Percentiles rank a stretch among this genome's conserved stretches.
Evolutionary conservation across 2,888 invertebrate genomes (phyloP).

Genomic region (Bursaphelenchus okinawaensis): DNA sequence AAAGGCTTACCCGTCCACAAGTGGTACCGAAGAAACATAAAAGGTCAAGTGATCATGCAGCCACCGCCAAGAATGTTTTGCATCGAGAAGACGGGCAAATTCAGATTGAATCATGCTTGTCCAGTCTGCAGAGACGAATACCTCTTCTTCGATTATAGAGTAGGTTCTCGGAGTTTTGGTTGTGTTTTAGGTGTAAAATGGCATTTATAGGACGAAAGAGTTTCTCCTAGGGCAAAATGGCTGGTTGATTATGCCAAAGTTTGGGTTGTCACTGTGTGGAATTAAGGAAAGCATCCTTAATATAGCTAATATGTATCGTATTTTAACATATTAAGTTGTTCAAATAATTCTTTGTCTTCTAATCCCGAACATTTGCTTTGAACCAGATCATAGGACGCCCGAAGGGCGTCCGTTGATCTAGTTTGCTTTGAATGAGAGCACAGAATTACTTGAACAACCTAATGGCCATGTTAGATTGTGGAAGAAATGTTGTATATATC

Average conservation of each 20-base stretch:
- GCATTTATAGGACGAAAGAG: background rate
- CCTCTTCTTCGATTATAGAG: constrained; percentile 54
- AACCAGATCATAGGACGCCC: too few species aligned
- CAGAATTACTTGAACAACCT: too few species aligned
- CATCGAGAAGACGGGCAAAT: constrained; percentile 50
- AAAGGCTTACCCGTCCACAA: constrained; percentile 48
- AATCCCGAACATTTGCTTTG: too few species aligned
- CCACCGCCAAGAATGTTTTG: constrained; percentile 54
- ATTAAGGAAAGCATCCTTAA: too few species aligned
- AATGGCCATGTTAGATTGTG: too few species aligned
- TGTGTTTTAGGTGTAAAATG: background rate
- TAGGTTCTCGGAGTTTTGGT: constrained; percentile 14
- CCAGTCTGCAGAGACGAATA: constrained; percentile 56
- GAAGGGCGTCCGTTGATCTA: too few species aligned
- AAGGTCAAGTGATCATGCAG: constrained; percentile 46
- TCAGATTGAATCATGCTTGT: constrained; percentile 54
- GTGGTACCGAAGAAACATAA: constrained; percentile 51
- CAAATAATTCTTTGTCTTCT: too few species aligned
- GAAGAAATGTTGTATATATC: too few species aligned
- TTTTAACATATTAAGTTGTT: background rate
- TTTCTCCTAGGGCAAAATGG: background rate
- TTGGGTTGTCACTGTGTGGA: too few species aligned
- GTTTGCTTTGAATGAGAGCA: too few species aligned
- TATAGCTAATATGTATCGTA: too few species aligned
- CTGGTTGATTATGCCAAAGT: background rate